Percentiles rank a stretch among this genome's conserved stretches.
These are phyloP conservation scores for Esox niger DNA, from an alignment of 2,113 vertebrate genomes.

Conservation along the genomic window DNA sequence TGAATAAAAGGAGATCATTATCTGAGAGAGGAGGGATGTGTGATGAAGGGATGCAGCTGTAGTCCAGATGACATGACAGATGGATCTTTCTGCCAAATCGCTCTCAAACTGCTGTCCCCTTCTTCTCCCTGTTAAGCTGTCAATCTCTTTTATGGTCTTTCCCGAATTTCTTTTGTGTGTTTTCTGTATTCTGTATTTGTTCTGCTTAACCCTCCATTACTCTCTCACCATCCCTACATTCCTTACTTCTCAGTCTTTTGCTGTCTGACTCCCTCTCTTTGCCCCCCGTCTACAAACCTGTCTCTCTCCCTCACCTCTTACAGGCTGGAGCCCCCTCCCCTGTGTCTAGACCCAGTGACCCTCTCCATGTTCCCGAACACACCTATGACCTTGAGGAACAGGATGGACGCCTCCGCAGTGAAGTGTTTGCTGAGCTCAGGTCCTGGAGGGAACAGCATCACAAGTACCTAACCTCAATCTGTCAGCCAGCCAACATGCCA, in stretches of 20 bases:
- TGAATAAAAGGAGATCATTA: slow-evolving; percentile 24
- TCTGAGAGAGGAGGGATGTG: not conserved
- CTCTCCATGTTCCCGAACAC: slow-evolving; percentile 56
- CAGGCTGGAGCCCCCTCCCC: not conserved
- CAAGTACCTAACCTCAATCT: slow-evolving; percentile 63
- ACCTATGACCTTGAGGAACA: slow-evolving; percentile 49
- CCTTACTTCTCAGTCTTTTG: not conserved
- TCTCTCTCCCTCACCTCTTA: not conserved
- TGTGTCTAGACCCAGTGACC: slow-evolving; percentile 42
- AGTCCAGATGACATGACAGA: slow-evolving; percentile 25
- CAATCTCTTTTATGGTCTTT: not conserved
- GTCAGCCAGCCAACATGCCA: not conserved
- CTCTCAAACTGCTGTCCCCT: not conserved
- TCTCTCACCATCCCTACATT: slow-evolving; percentile 4
- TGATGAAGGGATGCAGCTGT: slow-evolving; percentile 2
- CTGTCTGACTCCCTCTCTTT: not conserved
- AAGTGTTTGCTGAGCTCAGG: slow-evolving; percentile 67
- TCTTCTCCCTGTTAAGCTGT: not conserved
- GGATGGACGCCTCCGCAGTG: slow-evolving; percentile 45
- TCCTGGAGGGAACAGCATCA: slow-evolving; percentile 65
- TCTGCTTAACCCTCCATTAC: not conserved
- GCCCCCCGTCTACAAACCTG: not conserved
- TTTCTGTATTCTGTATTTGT: not conserved
- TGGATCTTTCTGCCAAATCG: slow-evolving; percentile 2
- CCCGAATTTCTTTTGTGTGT: not conserved